Percentiles rank a stretch among this genome's conserved stretches.
phyloP scores from a whole-genome alignment of 1,140 invertebrate species.

The Lordiphosa clarofinis region DNA sequence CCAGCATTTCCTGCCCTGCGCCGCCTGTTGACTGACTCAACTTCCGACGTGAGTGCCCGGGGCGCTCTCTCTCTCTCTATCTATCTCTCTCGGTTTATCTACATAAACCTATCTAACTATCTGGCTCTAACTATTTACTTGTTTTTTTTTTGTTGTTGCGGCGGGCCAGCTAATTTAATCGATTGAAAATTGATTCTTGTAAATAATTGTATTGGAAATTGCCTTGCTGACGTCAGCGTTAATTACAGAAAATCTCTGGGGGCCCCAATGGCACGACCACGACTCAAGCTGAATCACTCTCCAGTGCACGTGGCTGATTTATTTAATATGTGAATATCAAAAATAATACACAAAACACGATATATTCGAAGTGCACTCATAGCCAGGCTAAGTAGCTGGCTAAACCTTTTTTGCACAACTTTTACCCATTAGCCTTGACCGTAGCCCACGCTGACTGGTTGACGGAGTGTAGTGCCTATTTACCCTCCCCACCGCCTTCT shows the following conservation, averaged over 20 bases:
- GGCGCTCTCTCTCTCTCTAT: too few species aligned
- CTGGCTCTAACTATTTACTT: too few species aligned
- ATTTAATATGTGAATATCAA: constrained; percentile 28
- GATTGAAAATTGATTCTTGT: constrained; percentile 76
- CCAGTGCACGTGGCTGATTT: constrained; percentile 71
- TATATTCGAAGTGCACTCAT: not conserved
- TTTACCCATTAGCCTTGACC: constrained; percentile 63
- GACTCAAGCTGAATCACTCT: constrained; percentile 63
- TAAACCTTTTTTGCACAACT: constrained; percentile 27
- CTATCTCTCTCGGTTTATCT: too few species aligned
- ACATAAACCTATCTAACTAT: too few species aligned
- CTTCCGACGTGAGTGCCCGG: constrained; percentile 50
- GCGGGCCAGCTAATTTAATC: constrained; percentile 42
- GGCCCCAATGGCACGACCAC: constrained; percentile 19
- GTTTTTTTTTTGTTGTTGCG: too few species aligned
- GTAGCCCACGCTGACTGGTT: constrained; percentile 38
- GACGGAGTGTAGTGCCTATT: constrained; percentile 22
- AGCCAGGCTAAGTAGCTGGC: constrained; percentile 1
- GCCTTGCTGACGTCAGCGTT: constrained; percentile 67
- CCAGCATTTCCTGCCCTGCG: constrained; percentile 39
- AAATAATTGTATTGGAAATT: constrained; percentile 46
- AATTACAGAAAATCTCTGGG: constrained; percentile 63
- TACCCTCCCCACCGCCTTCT: constrained; percentile 2
- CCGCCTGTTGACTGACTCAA: constrained; percentile 38
- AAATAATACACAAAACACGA: constrained; percentile 1